Evolutionary conservation across 2,113 vertebrate species (phyloP).

Genomic region (Anarhynchus alexandrinus): DNA sequence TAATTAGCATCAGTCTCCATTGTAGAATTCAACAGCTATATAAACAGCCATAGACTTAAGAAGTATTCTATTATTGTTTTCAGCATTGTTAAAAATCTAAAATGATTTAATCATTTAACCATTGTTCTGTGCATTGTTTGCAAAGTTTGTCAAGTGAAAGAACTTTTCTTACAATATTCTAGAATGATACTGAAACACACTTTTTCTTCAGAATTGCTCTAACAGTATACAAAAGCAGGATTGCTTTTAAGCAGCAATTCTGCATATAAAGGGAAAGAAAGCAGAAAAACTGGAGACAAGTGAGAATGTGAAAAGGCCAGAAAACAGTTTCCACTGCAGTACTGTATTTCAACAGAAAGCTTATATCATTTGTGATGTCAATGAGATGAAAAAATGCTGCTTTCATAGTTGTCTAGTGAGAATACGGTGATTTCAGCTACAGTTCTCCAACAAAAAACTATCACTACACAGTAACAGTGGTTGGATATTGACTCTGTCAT

Average conservation of each 20-base stretch:
- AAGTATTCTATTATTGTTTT: conserved; percentile 9
- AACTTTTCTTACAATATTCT: background rate
- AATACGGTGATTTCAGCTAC: background rate
- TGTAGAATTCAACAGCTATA: conserved; percentile 40
- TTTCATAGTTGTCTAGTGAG: background rate
- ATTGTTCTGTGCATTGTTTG: background rate
- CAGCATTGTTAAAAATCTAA: background rate
- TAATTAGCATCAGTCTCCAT: conserved; percentile 21
- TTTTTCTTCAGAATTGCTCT: background rate
- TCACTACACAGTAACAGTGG: background rate
- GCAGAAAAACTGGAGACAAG: background rate
- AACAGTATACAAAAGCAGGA: background rate
- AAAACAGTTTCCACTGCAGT: background rate
- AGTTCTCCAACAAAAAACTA: background rate
- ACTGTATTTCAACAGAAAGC: background rate
- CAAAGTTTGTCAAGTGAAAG: background rate
- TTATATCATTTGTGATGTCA: background rate
- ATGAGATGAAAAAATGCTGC: background rate
- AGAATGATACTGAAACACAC: background rate
- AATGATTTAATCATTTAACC: background rate
- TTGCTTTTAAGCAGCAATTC: background rate
- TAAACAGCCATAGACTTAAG: conserved; percentile 46
- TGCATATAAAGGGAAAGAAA: background rate
- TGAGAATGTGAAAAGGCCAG: background rate
- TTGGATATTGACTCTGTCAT: background rate